Conservation (phyloP, 2,113 vertebrate genomes). For the Isichthys henryi region DNA sequence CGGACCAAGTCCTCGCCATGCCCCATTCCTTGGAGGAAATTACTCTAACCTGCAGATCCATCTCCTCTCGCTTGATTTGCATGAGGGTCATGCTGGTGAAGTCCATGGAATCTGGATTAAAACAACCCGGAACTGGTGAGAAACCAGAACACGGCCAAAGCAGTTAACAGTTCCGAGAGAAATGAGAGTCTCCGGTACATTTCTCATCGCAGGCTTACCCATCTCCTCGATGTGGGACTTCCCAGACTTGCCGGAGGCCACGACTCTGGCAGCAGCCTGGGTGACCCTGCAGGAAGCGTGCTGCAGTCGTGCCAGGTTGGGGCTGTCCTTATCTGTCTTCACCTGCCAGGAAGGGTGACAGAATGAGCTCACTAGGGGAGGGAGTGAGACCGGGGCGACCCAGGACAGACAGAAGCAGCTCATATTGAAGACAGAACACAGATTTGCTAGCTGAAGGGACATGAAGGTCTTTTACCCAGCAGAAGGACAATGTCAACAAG, state of each 20-base stretch:
- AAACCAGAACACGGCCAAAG: neutral
- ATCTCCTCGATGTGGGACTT: constrained; percentile 81
- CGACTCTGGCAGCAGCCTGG: constrained; percentile 79
- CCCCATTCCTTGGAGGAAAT: constrained; percentile 63
- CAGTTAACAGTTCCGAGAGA: neutral
- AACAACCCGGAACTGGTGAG: neutral
- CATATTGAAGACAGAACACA: neutral
- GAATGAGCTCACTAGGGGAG: neutral
- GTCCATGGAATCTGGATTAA: constrained; percentile 74
- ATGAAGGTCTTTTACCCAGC: too few relatives aligned
- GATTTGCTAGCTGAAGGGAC: neutral
- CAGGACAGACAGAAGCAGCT: neutral
- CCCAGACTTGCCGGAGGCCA: constrained; percentile 83
- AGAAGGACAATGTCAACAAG: neutral
- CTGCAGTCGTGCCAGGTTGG: constrained; percentile 75
- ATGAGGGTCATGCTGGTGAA: constrained; percentile 87
- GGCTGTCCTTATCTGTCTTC: constrained; percentile 82
- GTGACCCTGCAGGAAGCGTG: constrained; percentile 82
- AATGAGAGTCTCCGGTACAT: neutral
- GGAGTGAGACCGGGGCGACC: neutral
- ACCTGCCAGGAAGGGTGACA: constrained; percentile 61
- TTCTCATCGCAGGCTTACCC: constrained; percentile 48
- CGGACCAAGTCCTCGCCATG: neutral
- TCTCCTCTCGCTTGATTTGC: constrained; percentile 92
- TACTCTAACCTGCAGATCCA: constrained; percentile 83